Conservation (phyloP, 2,888 invertebrate genomes). For the Panopea generosa region DNA sequence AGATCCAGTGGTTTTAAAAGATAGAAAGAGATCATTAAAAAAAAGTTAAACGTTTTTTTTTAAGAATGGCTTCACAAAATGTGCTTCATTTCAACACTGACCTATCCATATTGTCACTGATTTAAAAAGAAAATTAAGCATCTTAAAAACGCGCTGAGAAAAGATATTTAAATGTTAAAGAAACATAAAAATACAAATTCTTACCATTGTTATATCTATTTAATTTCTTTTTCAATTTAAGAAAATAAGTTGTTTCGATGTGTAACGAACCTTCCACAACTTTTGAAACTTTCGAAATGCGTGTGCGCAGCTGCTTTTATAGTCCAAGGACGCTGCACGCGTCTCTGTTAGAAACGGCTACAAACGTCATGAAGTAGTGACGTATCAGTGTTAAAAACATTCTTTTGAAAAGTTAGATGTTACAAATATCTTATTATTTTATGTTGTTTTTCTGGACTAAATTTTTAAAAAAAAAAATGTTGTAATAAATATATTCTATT, state of each 20-base stretch:
- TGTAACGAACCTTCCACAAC: conserved; percentile 37
- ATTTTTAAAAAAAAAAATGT: not conserved
- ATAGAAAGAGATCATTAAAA: no score
- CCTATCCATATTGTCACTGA: no score
- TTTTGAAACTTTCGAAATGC: not conserved
- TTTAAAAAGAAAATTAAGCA: no score
- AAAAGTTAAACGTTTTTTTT: no score
- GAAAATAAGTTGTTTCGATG: conserved; percentile 12
- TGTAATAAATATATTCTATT: not conserved
- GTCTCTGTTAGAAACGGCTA: conserved; percentile 8
- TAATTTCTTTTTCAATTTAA: not conserved
- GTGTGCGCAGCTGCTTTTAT: conserved; percentile 5
- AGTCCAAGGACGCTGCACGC: no score
- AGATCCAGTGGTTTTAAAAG: no score
- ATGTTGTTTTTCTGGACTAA: not conserved
- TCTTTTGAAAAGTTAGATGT: not conserved
- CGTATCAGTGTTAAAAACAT: not conserved
- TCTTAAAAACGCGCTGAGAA: no score
- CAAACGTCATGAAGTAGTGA: not conserved
- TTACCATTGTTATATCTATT: no score
- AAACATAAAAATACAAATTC: no score
- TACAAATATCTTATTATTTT: not conserved
- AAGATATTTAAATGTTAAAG: no score
- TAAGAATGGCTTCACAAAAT: no score
- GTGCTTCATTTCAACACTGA: no score